Base-by-base conservation (phyloP, 2,888 invertebrate species). In the Chaetogeoica ovagalla region DNA sequence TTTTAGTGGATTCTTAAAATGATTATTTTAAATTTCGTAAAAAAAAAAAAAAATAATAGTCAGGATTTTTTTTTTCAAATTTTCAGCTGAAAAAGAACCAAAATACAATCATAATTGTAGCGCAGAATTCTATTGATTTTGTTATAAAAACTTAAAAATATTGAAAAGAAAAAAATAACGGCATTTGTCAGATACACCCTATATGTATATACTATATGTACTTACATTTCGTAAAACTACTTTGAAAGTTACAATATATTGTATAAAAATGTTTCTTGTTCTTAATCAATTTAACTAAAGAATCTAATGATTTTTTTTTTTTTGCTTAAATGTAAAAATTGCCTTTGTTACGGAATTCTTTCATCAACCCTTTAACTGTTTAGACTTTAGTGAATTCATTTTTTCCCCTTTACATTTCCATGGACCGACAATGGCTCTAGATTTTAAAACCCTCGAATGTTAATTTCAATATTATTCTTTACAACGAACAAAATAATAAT, bases 391-490 rank as follows among this genome's bases (percentile, higher is more conserved):
- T 59, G 43, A 66, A 75, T 43, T 75, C 17, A 55, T 65, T 55
- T 74, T 72, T 66, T 74, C 57, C 15, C 13, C 43, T 19, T 39
- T 39, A 39, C 63, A 62, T 52, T 62, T 19, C 15, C 48, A 70
- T 69, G 63, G 62, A 55, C 55, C 55, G 23, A 70, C 66, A 55
- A 63, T 70, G 62, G 63, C 55, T 39, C 57, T 48, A 55, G 63
- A 52, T 55, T 69, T 62, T 57, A 69, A 77, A 60, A 71, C 55
- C 59, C 70, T 62, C 15, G 23, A 63, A 63, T 70, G 55, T 70
- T 70, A 79, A 70, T 79, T 79, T 70, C 19, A 63, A 70, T 79
- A 71, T 79, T 79, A 70, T 79, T 79, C 62, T 79, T 79, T 77
- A 77, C 3, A 69, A n/a, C 17, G 48, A 48, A 48, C 17, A 63